Base-by-base conservation (phyloP, 2,113 vertebrate species). In the Anolis carolinensis region DNA sequence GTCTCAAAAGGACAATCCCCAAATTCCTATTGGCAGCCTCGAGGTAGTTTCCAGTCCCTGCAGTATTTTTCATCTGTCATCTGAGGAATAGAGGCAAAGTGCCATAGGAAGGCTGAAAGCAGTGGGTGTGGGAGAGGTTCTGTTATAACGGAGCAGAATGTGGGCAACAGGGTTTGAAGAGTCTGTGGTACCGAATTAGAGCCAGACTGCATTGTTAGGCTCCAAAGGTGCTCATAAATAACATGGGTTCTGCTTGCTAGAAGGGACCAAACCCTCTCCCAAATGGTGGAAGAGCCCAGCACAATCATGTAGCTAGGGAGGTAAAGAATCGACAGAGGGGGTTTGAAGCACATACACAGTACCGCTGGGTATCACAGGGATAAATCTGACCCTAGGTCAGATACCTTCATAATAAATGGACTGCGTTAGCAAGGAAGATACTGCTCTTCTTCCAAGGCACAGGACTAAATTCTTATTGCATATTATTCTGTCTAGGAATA, bases 401-500 rank as follows among this genome's bases (percentile, higher is more conserved):
- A 44, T 72, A 67, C 30, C 59, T 55, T 63, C 18, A n/a, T 0
- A 75, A 72, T 34, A 75, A 63, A 75, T 39, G 44, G 65, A 39
- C 9, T 48, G 30, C 70, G 27, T 78, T 18, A 68, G 55, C 59
- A 27, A 65, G 74, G 74, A 83, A 78, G 74, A 25, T 18, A 7
- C 67, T 23, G 5, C 32, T 73, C 59, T 81, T 75, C 71, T 86
- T 55, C 77, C 48, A 84, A 88, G 87, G 87, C 87, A 88, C 87
- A 67, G 20, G 48, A n/a, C 68, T 84, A 79, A 79, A 65, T 55
- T 80, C 44, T 52, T 84, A 80, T 88, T 88, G 87, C 87, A 88
- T 87, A 87, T 78, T 78, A 70, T 82, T 75, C 78, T 75, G 44
- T 86, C 62, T 81, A n/a, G 25, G 44, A 34, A 81, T 67, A 75